phyloP scores from a whole-genome alignment of 2,888 invertebrate species.

The Latrodectus elegans region DNA sequence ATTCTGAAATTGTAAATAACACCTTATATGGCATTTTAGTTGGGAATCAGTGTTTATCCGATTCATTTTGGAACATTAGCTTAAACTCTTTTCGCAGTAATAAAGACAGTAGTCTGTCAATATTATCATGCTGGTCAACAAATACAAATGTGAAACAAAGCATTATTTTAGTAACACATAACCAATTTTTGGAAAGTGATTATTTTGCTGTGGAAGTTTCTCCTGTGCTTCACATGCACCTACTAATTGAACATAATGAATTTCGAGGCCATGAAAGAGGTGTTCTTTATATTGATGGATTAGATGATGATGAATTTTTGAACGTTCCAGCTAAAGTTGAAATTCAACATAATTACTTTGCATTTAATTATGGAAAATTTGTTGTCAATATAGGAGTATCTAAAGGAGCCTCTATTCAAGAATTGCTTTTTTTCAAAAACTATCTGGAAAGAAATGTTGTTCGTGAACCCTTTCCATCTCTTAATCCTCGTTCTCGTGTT shows the following conservation, averaged over 20 bases:
- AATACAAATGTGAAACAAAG: constrained; percentile 38
- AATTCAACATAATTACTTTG: constrained; percentile 91
- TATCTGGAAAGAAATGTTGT: constrained; percentile 90
- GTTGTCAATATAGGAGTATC: constrained; percentile 91
- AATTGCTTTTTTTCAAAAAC: constrained; percentile 89
- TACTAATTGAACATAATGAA: constrained; percentile 89
- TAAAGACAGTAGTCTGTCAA: constrained; percentile 84
- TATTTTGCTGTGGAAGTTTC: constrained; percentile 84
- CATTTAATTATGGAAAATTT: constrained; percentile 89
- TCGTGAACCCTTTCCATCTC: constrained; percentile 85
- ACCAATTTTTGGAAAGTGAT: constrained; percentile 84
- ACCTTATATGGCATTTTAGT: constrained; percentile 90
- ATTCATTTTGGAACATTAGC: constrained; percentile 84
- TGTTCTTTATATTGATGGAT: constrained; percentile 88
- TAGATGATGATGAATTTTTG: constrained; percentile 82
- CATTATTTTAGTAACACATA: constrained; percentile 78
- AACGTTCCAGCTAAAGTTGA: constrained; percentile 83
- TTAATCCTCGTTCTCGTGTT: constrained; percentile 92
- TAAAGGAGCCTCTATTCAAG: constrained; percentile 88
- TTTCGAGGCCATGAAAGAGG: constrained; percentile 89
- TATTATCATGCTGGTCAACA: constrained; percentile 86
- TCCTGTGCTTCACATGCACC: constrained; percentile 87
- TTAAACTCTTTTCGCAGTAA: constrained; percentile 91
- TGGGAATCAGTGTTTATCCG: constrained; percentile 90
- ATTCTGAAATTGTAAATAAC: constrained; percentile 90